Conservation (phyloP, 2,888 invertebrate genomes). For the Lasioglossum villosulum region DNA sequence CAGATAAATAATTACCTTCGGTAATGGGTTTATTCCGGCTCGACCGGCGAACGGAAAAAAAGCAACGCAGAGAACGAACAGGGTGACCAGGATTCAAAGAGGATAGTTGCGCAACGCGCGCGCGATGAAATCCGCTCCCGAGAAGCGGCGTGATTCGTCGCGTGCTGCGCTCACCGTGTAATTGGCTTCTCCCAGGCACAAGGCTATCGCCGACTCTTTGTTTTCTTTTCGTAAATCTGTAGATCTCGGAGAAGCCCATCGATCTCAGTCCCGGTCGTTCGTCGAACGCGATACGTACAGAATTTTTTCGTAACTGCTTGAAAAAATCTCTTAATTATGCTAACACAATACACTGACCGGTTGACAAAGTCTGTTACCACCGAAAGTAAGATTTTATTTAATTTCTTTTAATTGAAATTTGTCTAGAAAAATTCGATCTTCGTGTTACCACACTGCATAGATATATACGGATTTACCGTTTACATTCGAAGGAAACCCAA, state of each 20-base stretch:
- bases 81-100: background rate
- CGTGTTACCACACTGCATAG: background rate
- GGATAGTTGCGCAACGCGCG: conserved; percentile 39
- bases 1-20: conserved; percentile 15
- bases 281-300: conserved; percentile 8
- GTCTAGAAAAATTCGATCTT: too few species aligned
- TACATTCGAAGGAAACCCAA: background rate
- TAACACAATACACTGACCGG: background rate
- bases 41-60: conserved; percentile 3
- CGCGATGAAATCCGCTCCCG: conserved; percentile 38
- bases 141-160: conserved; percentile 22
- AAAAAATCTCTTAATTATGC: background rate
- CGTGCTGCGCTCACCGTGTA: conserved; percentile 34
- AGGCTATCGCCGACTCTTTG: conserved; percentile 19
- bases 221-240: background rate
- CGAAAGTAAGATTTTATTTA: too few species aligned
- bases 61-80: background rate
- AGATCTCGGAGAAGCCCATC: conserved; percentile 37
- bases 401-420: too few species aligned
- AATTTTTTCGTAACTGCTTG: conserved; percentile 43
- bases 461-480: background rate
- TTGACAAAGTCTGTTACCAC: too few species aligned
- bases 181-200: conserved; percentile 42
- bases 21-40: conserved; percentile 17
- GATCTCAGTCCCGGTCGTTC: conserved; percentile 22